These are phyloP conservation scores for Nipponia nippon DNA, from an alignment of 2,113 vertebrate species.

Conservation along the genomic window DNA sequence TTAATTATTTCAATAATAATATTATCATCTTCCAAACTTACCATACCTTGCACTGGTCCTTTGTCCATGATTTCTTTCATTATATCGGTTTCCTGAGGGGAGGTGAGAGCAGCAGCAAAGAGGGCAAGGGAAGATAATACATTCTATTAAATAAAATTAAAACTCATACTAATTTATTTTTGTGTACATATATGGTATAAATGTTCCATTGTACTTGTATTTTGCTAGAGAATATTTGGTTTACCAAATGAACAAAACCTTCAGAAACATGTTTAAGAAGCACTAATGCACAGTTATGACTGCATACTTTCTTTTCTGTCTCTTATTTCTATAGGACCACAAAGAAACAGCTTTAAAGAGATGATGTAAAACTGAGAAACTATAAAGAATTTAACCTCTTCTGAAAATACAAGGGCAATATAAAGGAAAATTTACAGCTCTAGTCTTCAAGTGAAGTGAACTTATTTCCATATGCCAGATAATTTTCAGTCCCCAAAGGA, in stretches of 20 bases:
- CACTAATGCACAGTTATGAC: background rate
- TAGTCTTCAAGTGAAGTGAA: background rate
- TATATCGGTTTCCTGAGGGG: constrained; percentile 72
- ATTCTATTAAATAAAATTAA: background rate
- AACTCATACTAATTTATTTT: background rate
- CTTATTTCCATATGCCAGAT: background rate
- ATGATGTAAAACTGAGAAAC: background rate
- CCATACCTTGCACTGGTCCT: constrained; percentile 80
- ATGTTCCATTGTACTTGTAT: background rate
- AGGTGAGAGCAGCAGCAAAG: background rate
- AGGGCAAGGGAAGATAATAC: background rate
- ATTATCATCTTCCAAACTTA: background rate
- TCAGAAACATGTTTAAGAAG: background rate
- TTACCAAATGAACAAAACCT: background rate
- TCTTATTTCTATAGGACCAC: background rate
- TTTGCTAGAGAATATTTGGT: background rate
- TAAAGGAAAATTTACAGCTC: background rate
- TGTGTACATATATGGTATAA: background rate
- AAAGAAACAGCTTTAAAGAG: background rate
- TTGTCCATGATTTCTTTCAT: constrained; percentile 79
- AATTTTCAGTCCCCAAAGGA: background rate
- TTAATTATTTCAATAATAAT: background rate
- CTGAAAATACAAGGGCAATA: background rate
- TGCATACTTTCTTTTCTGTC: background rate
- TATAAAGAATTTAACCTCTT: background rate